Conservation (phyloP, 2,113 vertebrate genomes). For the Rhodinocichla rosea region DNA sequence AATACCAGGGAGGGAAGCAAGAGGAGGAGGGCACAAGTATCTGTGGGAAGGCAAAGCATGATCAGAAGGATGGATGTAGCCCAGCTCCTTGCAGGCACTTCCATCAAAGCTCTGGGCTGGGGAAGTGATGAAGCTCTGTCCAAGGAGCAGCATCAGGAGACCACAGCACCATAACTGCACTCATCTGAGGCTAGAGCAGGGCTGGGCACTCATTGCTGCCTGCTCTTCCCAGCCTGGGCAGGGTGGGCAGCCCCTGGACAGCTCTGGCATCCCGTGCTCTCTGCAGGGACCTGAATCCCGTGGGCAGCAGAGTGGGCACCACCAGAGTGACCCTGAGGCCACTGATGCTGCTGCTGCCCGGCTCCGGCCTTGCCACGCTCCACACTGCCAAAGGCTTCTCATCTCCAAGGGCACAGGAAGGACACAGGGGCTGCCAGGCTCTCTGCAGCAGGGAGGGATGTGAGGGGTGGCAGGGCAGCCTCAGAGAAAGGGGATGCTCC, state of each 20-base stretch:
- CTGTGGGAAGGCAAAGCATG: background rate
- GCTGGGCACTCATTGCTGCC: background rate
- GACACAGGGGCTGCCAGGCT: background rate
- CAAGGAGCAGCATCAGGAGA: background rate
- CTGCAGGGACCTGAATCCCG: fast-evolving
- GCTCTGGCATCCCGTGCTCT: background rate
- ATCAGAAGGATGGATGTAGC: background rate
- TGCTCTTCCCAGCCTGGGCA: background rate
- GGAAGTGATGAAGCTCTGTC: background rate
- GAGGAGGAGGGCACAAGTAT: background rate
- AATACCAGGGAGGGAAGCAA: background rate
- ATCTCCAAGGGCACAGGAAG: conserved; percentile 1
- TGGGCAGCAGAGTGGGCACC: fast-evolving
- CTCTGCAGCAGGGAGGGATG: background rate
- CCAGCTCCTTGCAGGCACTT: background rate
- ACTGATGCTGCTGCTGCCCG: background rate
- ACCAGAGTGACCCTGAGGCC: fast-evolving
- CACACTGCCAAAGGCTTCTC: background rate
- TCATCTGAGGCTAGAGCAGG: background rate
- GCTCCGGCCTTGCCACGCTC: background rate
- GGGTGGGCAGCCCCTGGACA: background rate
- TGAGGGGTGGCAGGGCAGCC: background rate
- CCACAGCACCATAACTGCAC: fast-evolving
- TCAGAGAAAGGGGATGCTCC: background rate
- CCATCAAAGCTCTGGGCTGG: background rate